Evolutionary conservation across 2,113 vertebrate genomes (phyloP).

Genomic region (Oryzias curvinotus): DNA sequence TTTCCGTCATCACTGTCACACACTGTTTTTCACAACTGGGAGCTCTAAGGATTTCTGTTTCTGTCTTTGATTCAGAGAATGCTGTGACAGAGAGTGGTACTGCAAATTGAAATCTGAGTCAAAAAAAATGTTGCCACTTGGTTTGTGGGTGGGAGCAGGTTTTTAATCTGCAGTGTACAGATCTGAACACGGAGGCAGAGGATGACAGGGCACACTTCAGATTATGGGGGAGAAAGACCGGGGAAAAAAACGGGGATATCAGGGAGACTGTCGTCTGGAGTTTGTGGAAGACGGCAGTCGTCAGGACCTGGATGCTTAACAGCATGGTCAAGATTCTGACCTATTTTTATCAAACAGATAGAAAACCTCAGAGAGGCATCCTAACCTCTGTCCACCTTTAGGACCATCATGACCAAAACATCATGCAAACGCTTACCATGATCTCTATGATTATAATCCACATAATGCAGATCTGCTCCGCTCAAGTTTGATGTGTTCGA

Average conservation of each 20-base stretch:
- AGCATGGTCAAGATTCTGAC: constrained; percentile 70
- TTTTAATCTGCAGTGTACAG: constrained; percentile 34
- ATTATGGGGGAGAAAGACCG: constrained; percentile 12
- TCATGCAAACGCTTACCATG: no score
- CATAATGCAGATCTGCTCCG: constrained; percentile 32
- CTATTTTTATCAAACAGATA: constrained; percentile 78
- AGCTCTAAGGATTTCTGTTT: no score
- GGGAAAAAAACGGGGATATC: not conserved
- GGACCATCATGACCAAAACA: constrained; percentile 22
- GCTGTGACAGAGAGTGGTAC: not conserved
- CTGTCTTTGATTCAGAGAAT: no score
- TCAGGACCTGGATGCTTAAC: constrained; percentile 72
- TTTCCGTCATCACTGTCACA: no score
- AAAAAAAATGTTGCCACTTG: constrained; percentile 44
- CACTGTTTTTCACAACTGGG: no score
- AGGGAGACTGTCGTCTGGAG: constrained; percentile 26
- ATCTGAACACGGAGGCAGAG: constrained; percentile 43
- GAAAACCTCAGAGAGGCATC: constrained; percentile 63
- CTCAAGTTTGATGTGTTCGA: constrained; percentile 30
- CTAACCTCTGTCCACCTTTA: constrained; percentile 53
- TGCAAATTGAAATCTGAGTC: constrained; percentile 46
- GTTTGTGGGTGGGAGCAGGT: constrained; percentile 23
- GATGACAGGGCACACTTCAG: constrained; percentile 33
- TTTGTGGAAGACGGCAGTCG: constrained; percentile 66
- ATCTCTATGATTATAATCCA: no score